Conservation (phyloP, 2,113 vertebrate species). For the Malurus elegans region DNA sequence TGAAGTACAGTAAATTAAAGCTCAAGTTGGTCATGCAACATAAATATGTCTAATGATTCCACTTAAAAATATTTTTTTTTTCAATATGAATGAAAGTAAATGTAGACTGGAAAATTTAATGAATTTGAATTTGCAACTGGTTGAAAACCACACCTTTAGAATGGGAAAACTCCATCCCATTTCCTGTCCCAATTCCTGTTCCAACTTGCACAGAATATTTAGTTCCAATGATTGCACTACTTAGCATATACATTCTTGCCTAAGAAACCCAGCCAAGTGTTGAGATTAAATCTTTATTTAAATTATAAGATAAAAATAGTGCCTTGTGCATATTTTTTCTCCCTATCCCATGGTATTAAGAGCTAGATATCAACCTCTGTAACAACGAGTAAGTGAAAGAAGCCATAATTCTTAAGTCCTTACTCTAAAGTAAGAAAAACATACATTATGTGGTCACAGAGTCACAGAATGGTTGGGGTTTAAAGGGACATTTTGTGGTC, state of each 20-base stretch:
- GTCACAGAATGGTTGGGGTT: not conserved
- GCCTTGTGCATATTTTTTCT: not conserved
- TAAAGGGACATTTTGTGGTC: not conserved
- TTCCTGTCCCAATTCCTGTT: conserved; percentile 15
- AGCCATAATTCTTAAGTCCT: not conserved
- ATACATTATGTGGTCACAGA: fast-evolving
- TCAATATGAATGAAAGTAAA: not conserved
- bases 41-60: not conserved
- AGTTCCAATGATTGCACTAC: conserved; percentile 7
- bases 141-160: not conserved
- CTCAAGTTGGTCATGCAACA: not conserved
- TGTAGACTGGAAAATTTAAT: not conserved
- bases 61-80: not conserved
- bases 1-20: not conserved
- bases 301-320: conserved; percentile 48
- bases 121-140: not conserved
- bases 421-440: too few species aligned
- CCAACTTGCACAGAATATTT: conserved; percentile 8
- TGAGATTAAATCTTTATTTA: conserved; percentile 47
- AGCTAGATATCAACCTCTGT: not conserved
- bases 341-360: not conserved
- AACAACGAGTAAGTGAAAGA: not conserved
- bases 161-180: not conserved
- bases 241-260: not conserved
- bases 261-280: not conserved